Percentiles rank a stretch among this genome's conserved stretches.
These are phyloP conservation scores for Phyllotis vaccarum DNA, from an alignment of 2,797 vertebrate species.

Conservation along the genomic window DNA sequence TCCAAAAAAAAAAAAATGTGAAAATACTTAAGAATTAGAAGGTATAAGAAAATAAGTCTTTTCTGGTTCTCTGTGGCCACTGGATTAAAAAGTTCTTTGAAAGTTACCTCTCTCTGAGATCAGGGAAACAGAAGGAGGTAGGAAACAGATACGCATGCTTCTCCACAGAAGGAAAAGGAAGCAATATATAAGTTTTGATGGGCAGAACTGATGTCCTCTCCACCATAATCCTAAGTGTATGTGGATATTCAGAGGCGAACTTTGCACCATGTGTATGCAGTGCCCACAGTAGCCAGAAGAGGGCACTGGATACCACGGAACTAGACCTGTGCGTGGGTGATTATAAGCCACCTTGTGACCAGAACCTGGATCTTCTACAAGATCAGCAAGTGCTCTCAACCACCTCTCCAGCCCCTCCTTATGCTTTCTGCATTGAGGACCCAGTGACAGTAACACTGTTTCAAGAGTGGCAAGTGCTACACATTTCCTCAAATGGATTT, in stretches of 20 bases:
- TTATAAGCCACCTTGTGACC: background rate
- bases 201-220: background rate
- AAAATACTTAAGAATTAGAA: constrained; percentile 28
- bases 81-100: background rate
- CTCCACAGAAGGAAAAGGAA: background rate
- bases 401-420: background rate
- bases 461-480: background rate
- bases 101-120: background rate
- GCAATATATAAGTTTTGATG: background rate
- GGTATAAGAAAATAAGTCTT: background rate
- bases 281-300: background rate
- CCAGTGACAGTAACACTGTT: background rate
- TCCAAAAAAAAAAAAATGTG: background rate
- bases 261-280: background rate
- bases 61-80: background rate
- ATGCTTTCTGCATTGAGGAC: background rate
- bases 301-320: background rate
- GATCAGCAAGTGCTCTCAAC: background rate
- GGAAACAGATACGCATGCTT: background rate
- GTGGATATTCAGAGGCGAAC: background rate
- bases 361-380: background rate
- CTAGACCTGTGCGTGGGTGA: background rate
- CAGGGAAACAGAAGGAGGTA: background rate
- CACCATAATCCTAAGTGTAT: background rate
- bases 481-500: background rate